Percentiles rank a stretch among this genome's conserved stretches.
Conservation (phyloP, 2,888 invertebrate species). For the Chrysolina americana region DNA sequence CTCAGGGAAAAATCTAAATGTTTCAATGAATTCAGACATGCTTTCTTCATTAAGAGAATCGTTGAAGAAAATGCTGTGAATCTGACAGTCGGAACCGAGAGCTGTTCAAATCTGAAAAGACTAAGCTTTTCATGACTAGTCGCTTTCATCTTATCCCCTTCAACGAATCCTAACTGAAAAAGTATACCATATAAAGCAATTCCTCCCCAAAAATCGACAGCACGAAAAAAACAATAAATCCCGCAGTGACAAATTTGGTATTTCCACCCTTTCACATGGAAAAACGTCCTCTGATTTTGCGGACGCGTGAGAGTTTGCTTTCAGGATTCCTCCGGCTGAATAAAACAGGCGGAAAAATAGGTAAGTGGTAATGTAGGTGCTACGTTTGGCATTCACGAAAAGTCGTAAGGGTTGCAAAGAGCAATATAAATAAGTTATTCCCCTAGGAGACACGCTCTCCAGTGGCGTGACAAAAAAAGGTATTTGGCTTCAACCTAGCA, state of each 20-base stretch:
- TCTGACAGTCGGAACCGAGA: too few species aligned
- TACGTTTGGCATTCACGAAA: constrained; percentile 26
- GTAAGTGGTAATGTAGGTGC: constrained; percentile 28
- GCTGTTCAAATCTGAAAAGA: too few species aligned
- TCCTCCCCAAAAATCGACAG: not conserved
- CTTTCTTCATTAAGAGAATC: too few species aligned
- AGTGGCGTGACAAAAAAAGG: not conserved
- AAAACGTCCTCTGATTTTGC: constrained; percentile 18
- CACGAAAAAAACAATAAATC: constrained; percentile 15
- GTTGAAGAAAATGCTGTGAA: too few species aligned
- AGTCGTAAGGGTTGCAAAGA: constrained; percentile 24
- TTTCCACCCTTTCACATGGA: constrained; percentile 14
- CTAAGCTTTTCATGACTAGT: too few species aligned
- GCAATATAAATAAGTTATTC: constrained; percentile 27
- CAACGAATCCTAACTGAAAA: too few species aligned
- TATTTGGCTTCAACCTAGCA: too few species aligned
- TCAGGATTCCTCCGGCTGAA: constrained; percentile 25
- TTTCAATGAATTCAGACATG: too few species aligned
- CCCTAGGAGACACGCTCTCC: constrained; percentile 8
- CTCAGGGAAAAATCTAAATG: too few species aligned
- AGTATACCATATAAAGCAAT: not conserved
- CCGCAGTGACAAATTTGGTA: constrained; percentile 15
- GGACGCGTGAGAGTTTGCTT: constrained; percentile 17
- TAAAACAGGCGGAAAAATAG: constrained; percentile 32
- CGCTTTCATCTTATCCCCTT: too few species aligned